These are phyloP conservation scores for Diploptera punctata DNA, from an alignment of 2,888 invertebrate species.

Conservation along the genomic window DNA sequence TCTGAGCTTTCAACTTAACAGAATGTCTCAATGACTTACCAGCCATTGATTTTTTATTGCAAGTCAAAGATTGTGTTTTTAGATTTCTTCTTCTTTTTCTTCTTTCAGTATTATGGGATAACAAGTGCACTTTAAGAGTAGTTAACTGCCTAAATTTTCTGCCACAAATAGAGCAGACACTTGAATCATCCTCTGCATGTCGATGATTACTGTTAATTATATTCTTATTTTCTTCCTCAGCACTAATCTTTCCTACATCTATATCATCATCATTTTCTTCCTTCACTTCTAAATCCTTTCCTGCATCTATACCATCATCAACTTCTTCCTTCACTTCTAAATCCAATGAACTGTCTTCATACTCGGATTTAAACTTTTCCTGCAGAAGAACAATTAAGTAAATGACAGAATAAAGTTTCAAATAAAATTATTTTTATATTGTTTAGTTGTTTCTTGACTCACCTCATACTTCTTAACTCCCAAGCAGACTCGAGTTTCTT, in stretches of 20 bases:
- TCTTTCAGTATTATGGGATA: too few relatives aligned
- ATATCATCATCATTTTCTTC: neutral
- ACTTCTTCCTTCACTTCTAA: neutral
- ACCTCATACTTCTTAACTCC: too few relatives aligned
- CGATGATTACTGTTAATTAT: neutral
- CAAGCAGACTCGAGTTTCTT: too few relatives aligned
- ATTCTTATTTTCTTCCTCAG: neutral
- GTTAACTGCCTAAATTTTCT: neutral
- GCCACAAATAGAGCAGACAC: neutral
- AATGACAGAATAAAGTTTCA: neutral
- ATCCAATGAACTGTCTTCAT: neutral
- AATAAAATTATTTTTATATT: neutral
- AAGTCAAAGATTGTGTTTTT: neutral
- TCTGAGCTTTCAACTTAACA: neutral
- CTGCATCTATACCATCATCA: neutral
- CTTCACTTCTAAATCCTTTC: neutral
- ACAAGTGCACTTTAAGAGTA: too few relatives aligned
- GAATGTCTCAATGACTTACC: neutral
- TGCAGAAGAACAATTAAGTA: neutral
- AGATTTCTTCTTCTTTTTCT: neutral
- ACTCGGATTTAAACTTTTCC: neutral
- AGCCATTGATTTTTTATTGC: neutral
- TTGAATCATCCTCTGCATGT: neutral
- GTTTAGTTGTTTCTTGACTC: too few relatives aligned
- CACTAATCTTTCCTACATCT: neutral